These are phyloP conservation scores for Carassius carassius DNA, from an alignment of 2,113 vertebrate genomes.

Conservation along the genomic window DNA sequence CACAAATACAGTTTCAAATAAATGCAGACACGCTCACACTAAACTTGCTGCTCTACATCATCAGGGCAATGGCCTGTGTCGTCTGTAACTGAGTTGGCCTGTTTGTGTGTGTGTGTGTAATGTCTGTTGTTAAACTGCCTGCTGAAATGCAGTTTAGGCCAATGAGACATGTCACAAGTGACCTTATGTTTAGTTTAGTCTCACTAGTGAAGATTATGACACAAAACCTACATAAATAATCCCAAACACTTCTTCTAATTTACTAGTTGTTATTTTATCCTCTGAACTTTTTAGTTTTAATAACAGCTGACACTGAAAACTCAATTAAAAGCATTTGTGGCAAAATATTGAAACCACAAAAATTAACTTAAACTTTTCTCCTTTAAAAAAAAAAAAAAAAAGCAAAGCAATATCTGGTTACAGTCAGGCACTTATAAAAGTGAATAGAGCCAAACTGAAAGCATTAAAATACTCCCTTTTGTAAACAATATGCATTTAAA, in stretches of 20 bases:
- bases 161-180: not conserved
- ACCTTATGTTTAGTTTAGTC: not conserved
- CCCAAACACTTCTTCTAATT: not conserved
- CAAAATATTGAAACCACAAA: not conserved
- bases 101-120: constrained; percentile 18
- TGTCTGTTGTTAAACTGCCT: too few species aligned
- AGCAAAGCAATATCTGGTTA: not conserved
- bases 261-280: not conserved
- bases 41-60: constrained; percentile 18
- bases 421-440: not conserved
- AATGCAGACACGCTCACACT: constrained; percentile 20
- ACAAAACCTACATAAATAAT: not conserved
- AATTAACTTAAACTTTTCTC: not conserved
- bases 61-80: not conserved
- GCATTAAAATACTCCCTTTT: not conserved
- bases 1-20: constrained; percentile 12
- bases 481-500: not conserved
- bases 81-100: constrained; percentile 13
- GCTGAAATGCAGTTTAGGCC: not conserved
- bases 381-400: not conserved
- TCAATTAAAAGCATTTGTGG: not conserved
- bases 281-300: not conserved
- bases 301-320: not conserved
- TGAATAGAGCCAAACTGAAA: not conserved
- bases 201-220: not conserved